Percentiles rank a stretch among this genome's conserved stretches.
phyloP scores from a whole-genome alignment of 2,888 invertebrate genomes.

The Drosophila kanekoi region DNA sequence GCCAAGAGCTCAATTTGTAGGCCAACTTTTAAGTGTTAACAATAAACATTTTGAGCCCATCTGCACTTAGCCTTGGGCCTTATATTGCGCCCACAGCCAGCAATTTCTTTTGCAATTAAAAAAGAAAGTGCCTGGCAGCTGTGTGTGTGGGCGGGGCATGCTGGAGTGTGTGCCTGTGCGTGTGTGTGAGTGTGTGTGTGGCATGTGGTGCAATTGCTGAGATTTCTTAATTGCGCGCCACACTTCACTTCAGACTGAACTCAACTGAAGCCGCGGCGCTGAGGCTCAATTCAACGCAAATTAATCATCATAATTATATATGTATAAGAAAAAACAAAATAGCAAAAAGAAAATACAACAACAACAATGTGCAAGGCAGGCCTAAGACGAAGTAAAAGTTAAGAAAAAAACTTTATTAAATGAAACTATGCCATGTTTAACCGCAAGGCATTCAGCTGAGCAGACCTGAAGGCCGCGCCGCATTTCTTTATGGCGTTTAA shows the following conservation, averaged over 20 bases:
- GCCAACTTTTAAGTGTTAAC: too few species aligned
- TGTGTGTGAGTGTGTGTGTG: constrained; percentile 14
- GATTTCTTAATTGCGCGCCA: constrained; percentile 61
- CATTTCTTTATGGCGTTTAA: constrained; percentile 55
- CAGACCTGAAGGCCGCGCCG: constrained; percentile 54
- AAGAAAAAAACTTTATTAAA: constrained; percentile 6
- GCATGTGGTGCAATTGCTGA: constrained; percentile 45
- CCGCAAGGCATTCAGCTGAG: constrained; percentile 63
- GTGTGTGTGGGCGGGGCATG: constrained; percentile 36
- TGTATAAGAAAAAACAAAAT: constrained; percentile 16
- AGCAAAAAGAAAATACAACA: constrained; percentile 5
- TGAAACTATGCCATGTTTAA: constrained; percentile 65
- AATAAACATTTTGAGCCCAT: too few species aligned
- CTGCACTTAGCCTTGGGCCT: constrained; percentile 11
- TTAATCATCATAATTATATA: constrained; percentile 61
- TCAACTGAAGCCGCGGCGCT: constrained; percentile 20
- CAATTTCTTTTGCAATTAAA: constrained; percentile 45
- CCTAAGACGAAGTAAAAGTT: constrained; percentile 58
- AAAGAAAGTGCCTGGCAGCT: constrained; percentile 47
- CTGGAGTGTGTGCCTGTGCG: neutral
- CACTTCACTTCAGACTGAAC: constrained; percentile 49
- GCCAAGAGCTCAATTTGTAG: too few species aligned
- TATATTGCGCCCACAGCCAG: constrained; percentile 13
- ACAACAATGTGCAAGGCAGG: constrained; percentile 28
- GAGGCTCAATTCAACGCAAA: constrained; percentile 33